Evolutionary conservation across 2,888 invertebrate genomes (phyloP).

Genomic region (Hybos culiciformis): DNA sequence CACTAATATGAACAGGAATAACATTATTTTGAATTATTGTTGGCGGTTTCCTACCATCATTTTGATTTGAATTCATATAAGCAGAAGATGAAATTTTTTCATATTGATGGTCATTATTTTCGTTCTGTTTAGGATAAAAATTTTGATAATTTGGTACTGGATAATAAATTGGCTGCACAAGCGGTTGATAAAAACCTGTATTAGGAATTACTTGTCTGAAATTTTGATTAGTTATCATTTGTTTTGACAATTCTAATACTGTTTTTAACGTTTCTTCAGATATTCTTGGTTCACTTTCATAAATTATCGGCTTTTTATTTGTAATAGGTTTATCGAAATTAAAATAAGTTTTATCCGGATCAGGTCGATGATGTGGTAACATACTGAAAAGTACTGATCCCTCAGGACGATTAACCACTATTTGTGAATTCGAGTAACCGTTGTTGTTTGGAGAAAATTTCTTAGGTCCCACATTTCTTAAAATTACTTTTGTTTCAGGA

Average conservation of each 20-base stretch:
- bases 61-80: slow-evolving; percentile 13
- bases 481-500: slow-evolving; percentile 27
- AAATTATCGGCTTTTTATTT: slow-evolving; percentile 15
- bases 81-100: slow-evolving; percentile 12
- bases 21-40: slow-evolving; percentile 33
- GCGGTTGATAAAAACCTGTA: slow-evolving; percentile 22
- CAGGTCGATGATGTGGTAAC: slow-evolving; percentile 18
- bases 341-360: not conserved
- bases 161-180: slow-evolving; percentile 30
- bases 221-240: slow-evolving; percentile 33
- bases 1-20: slow-evolving; percentile 26
- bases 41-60: slow-evolving; percentile 20
- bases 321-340: slow-evolving; percentile 1
- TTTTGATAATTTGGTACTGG: slow-evolving; percentile 8
- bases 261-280: slow-evolving; percentile 35
- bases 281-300: slow-evolving; percentile 25
- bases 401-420: slow-evolving; percentile 34
- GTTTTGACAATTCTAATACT: slow-evolving; percentile 33
- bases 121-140: slow-evolving; percentile 15
- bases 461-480: slow-evolving; percentile 19
- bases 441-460: slow-evolving; percentile 10
- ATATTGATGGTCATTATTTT: slow-evolving; percentile 15
- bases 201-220: slow-evolving; percentile 26
- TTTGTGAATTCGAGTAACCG: slow-evolving; percentile 28
- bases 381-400: slow-evolving; percentile 32